Percentiles rank a stretch among this genome's conserved stretches.
Conservation (phyloP, 2,888 invertebrate species). For the Nemotelus nigrinus region DNA sequence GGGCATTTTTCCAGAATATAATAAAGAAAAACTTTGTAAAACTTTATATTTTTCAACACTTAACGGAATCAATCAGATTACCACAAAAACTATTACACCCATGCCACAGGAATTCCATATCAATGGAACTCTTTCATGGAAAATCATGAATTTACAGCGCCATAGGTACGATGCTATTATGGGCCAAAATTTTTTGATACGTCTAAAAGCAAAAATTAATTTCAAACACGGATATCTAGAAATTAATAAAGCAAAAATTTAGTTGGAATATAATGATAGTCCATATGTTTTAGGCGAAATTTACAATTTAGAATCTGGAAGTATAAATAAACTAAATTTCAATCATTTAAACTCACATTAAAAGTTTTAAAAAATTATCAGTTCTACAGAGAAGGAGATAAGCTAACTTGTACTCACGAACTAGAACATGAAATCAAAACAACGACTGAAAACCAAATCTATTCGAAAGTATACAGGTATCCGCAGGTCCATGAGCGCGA, state of each 20-base stretch:
- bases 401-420: background rate
- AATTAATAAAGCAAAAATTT: too few relatives aligned
- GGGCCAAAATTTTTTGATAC: background rate
- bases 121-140: background rate
- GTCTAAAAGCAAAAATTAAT: background rate
- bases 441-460: background rate
- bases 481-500: background rate
- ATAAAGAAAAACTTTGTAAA: too few relatives aligned
- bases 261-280: background rate
- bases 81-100: background rate
- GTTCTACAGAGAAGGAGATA: background rate
- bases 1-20: too few relatives aligned
- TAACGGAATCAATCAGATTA: background rate
- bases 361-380: background rate
- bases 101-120: background rate
- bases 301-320: background rate
- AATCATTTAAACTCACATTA: background rate
- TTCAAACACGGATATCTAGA: background rate
- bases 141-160: background rate
- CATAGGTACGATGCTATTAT: slow-evolving; percentile 4
- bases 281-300: background rate
- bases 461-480: background rate
- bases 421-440: background rate
- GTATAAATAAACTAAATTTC: background rate
- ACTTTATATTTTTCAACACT: too few relatives aligned